Conservation (phyloP, 2,113 vertebrate genomes). For the Pteronura brasiliensis region DNA sequence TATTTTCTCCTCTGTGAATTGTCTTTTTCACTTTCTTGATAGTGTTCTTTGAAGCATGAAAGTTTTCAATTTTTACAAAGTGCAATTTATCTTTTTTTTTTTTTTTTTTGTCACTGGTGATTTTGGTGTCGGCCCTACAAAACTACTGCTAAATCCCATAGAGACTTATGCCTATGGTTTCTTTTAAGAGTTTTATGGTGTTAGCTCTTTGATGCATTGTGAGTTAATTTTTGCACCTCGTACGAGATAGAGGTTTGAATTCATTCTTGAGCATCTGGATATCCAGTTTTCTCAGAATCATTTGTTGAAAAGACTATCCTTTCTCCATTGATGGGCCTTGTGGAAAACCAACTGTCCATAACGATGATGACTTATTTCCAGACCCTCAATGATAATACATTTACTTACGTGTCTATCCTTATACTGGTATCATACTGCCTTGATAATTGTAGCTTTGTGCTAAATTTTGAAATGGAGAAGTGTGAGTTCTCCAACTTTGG, state of each 20-base stretch:
- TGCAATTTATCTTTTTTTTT: background rate
- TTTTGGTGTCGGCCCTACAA: background rate
- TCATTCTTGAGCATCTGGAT: background rate
- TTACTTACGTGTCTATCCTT: background rate
- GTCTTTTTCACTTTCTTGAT: background rate
- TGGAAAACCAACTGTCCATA: background rate
- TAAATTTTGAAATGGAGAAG: background rate
- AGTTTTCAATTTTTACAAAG: background rate
- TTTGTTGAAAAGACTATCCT: background rate
- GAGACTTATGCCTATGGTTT: background rate
- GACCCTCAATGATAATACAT: background rate
- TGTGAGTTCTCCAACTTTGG: background rate
- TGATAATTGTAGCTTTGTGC: background rate
- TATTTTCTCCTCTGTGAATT: background rate
- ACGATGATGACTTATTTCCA: background rate
- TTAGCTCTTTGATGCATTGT: background rate
- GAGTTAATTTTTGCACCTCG: background rate
- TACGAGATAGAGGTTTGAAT: background rate
- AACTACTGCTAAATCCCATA: background rate
- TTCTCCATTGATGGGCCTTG: background rate
- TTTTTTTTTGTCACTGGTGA: background rate
- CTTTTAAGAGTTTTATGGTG: background rate
- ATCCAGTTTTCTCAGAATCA: background rate
- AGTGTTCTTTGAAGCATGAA: background rate
- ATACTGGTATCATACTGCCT: background rate